Evolutionary conservation across 2,113 vertebrate species (phyloP).

Genomic region (Anguilla japonica): DNA sequence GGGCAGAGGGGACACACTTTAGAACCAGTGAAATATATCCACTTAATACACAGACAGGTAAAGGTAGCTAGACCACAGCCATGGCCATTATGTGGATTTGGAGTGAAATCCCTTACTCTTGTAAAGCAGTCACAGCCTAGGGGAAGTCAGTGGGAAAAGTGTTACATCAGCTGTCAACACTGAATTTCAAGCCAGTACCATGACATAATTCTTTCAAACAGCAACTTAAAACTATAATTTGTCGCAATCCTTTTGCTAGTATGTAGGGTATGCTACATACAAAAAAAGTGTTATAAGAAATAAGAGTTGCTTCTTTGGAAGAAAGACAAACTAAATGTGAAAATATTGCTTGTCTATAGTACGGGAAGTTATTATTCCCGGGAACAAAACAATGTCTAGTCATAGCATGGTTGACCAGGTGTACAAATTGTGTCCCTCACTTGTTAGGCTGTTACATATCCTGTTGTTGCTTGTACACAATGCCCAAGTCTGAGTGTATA

Average conservation of each 20-base stretch:
- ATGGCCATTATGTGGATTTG: background rate
- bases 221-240: background rate
- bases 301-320: background rate
- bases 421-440: background rate
- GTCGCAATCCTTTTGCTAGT: background rate
- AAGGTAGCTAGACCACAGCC: background rate
- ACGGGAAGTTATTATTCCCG: background rate
- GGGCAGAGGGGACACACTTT: background rate
- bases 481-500: background rate
- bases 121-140: background rate
- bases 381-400: background rate
- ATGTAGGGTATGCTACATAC: background rate
- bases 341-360: background rate
- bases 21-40: background rate
- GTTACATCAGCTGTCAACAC: background rate
- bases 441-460: background rate
- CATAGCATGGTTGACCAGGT: background rate
- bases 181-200: background rate
- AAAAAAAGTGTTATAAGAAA: background rate
- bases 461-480: constrained; percentile 7
- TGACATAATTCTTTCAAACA: background rate
- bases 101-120: background rate
- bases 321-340: background rate
- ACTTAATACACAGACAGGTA: background rate
- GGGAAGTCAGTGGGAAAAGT: background rate